phyloP scores from a whole-genome alignment of 30 jellyfish, hydroid and myxozoan species.

The Hydra vulgaris region DNA sequence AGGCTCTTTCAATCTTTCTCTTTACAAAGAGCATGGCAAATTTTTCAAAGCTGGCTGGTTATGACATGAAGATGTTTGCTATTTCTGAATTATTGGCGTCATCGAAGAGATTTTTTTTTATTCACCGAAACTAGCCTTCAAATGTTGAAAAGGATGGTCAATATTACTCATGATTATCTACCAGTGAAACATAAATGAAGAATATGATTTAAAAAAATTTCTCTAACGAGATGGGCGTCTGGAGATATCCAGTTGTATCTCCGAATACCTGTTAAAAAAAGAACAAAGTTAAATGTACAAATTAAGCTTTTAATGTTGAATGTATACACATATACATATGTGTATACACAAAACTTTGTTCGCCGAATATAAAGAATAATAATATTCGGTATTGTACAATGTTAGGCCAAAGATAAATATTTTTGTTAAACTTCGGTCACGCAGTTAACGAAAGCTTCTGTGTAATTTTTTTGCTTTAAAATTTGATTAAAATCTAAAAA shows the following conservation, averaged over 20 bases:
- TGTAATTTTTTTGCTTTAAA: neutral
- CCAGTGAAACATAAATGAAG: no score
- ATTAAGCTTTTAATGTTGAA: neutral
- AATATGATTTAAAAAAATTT: no score
- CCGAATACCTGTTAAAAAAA: neutral
- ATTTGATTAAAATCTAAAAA: no score
- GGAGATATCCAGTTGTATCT: neutral
- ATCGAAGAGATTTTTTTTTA: no score
- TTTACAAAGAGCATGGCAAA: no score
- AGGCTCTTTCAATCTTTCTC: no score
- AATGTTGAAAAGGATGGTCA: no score
- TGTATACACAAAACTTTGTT: neutral
- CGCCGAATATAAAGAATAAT: neutral
- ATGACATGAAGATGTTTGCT: no score
- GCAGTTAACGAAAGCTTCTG: neutral
- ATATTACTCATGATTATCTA: no score
- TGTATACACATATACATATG: neutral
- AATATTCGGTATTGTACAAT: neutral
- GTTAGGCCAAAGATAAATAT: neutral
- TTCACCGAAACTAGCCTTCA: no score
- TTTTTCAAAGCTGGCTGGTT: no score
- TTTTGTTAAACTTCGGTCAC: neutral
- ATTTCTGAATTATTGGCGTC: no score
- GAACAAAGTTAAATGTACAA: neutral
- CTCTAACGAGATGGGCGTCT: neutral